Evolutionary conservation across 2,113 vertebrate species (phyloP), one percentile per base, ranked within the genome.

Genomic region (Noctilio leporinus): DNA sequence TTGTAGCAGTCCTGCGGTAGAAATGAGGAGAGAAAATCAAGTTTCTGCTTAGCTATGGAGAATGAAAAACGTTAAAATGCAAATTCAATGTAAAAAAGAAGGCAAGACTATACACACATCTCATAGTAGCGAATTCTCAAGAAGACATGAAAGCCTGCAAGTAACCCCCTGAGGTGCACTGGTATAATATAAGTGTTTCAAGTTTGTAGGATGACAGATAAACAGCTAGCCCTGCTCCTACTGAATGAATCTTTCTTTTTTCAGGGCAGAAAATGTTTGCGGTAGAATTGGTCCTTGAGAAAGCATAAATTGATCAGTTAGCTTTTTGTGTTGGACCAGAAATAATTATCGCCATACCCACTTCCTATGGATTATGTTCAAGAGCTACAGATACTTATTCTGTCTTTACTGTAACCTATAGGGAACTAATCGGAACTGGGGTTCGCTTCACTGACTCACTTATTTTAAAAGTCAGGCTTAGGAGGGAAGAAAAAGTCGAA

Each of bases 401-500:
- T 96, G 85, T 91, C 83, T 95, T 96, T 93, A 82, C 78, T 33
- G 78, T 82, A 95, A 80, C 75, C 92, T 80, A 57, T 2, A n/a
- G 94, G 69, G 94, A 95, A 91, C 88, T 86, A 86, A 73, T 86
- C 4, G 22, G 85, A 96, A 86, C 30, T 35, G 38, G 67, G 43
- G 62, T 77, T 93, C 90, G 82, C 67, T 95, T 93, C 95, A 76
- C 73, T 35, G 57, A 83, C 43, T 75, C 83, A 86, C 85, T 91
- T 78, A 95, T 95, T 97, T 97, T 94, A 94, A 92, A 96, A 94
- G 85, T 89, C 91, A 96, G 51, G 57, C 35, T 95, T 95, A 92
- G 82, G 16, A 96, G 40, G 81, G n/a, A 96, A 97, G 92, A 95
- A 96, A 97, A 94, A 94, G 92, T 92, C 92, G 93, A 75, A 97